These are phyloP conservation scores for Nasonia vitripennis DNA, from an alignment of 1,140 invertebrate genomes.

Conservation along the genomic window DNA sequence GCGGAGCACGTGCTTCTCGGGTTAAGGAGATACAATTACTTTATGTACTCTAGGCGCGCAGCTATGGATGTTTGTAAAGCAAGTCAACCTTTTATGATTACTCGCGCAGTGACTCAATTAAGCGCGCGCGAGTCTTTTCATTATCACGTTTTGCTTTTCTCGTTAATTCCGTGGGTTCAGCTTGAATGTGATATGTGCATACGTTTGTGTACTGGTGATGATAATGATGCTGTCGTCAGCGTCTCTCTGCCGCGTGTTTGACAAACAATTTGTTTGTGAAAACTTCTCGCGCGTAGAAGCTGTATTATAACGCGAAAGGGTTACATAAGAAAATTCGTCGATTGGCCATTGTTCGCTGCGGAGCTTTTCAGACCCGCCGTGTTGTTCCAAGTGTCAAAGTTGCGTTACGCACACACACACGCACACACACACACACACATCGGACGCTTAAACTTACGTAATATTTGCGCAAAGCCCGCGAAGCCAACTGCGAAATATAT, in stretches of 20 bases:
- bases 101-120: background rate
- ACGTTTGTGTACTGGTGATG: too few species aligned
- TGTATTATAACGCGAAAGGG: background rate
- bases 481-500: too few species aligned
- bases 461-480: too few species aligned
- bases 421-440: too few species aligned
- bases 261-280: background rate
- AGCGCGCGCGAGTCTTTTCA: background rate
- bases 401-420: too few species aligned
- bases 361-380: too few species aligned
- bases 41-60: too few species aligned
- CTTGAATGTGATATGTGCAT: background rate
- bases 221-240: background rate
- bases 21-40: too few species aligned
- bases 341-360: too few species aligned
- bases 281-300: background rate
- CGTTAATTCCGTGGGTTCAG: background rate
- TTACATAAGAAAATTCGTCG: background rate
- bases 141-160: background rate
- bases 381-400: too few species aligned
- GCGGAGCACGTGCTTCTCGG: background rate
- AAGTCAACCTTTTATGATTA: background rate
- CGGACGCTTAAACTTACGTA: too few species aligned
- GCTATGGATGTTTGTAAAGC: background rate
- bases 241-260: background rate